Evolutionary conservation across 2,888 invertebrate genomes (phyloP), one percentile per base, ranked within the genome.

Genomic region (Volucella zonaria): DNA sequence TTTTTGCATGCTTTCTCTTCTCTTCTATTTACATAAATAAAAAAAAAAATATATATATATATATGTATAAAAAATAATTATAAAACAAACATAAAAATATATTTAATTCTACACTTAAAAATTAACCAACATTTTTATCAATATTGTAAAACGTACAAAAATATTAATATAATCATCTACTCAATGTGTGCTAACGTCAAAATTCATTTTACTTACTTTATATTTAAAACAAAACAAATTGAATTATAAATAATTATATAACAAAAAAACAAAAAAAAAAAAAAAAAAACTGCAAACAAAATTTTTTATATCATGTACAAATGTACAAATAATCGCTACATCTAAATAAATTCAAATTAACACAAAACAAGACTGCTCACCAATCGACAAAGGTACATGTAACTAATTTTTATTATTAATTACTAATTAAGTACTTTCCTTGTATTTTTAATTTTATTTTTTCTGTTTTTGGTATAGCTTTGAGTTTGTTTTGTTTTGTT

Each of bases 321-420:
- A 87, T 87, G 76, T 85, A 86, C 79, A 71, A 85, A 87, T 82
- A 87, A 88, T 79, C 77, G 83, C 86, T 70, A 87, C 76, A 78
- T 87, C 85, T 81, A 86, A 82, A 87, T 66, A 80, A 85, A 83
- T 80, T 61, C 70, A 87, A 86, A 64, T 81, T 68, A 86, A 79
- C 77, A 82, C 83, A 87, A 87, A 87, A 89, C 31, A 89, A 92
- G 92, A 91, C 90, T 89, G 90, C 89, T 89, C 92, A 91, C 89
- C 91, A 91, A 91, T 90, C 90, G 89, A 91, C 91, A 89, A 92
- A 92, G 92, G 92, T 92, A 92, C 90, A 88, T 88, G 76, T 81
- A 73, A 81, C 85, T 85, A 73, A 76, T 83, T 78, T 80, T 56
- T 86, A 81, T 80, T 78, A 76, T 78, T 77, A 58, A 70, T 73